Base-by-base conservation (phyloP, 1,140 invertebrate genomes). In the Drosophila pruinosa region DNA sequence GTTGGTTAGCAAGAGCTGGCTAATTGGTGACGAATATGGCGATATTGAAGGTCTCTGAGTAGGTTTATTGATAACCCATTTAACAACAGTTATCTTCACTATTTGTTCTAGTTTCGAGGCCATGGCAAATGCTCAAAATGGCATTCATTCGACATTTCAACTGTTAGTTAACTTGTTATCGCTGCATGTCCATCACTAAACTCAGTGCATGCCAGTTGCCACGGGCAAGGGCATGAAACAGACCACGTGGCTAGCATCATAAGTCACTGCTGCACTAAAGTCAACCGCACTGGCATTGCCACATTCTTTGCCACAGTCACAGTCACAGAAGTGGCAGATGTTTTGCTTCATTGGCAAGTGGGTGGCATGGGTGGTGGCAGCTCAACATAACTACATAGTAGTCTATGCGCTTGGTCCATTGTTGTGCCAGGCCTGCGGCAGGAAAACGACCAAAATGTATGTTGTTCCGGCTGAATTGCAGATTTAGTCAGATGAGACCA, bases 401-500 rank as follows among this genome's bases (percentile, higher is more conserved):
- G 6, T 3, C 10, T 17, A 34, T 39, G 50, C 15, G 15, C 50
- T 48, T 64, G 78, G 65, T 45, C 73, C 67, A 64, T 67, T 83
- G 75, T 54, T 56, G 48, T 45, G 48, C 22, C 36, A 45, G 57
- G 76, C 81, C 58, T 56, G 73, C 68, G 80, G 81, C 69, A 56
- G 64, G 41, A 76, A 86, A 86, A 70, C 77, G 77, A 80, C 81
- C 67, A 80, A 80, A 86, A 83, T 86, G 77, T 86, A 77, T 85
- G 81, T 65, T 76, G 80, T 85, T 86, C 77, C 77, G 69, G 72
- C 73, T 85, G 81, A 85, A 86, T 85, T 85, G 80, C 63, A 83
- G 81, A 80, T 80, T 80, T 79, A 45, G 41, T 50, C 59, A 56
- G 28, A 39, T 31, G 58, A 53, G 26, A 34, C 28, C 6, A 22